Evolutionary conservation across 2,888 invertebrate genomes (phyloP).

Genomic region (Globia sparganii): DNA sequence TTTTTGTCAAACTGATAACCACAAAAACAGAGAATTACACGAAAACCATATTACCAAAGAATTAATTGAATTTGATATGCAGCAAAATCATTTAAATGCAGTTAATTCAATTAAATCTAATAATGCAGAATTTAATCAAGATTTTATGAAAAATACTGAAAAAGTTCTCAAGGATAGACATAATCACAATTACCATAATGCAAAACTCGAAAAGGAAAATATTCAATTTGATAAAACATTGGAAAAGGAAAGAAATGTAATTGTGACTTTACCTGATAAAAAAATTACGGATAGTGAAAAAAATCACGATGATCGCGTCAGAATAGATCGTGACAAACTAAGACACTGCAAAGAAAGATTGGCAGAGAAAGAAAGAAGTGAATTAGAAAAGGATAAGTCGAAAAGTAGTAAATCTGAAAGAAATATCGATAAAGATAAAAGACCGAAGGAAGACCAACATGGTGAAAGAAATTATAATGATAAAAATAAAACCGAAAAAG

Average conservation of each 20-base stretch:
- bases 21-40: conserved; percentile 69
- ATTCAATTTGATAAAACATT: conserved; percentile 83
- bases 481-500: conserved; percentile 76
- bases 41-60: conserved; percentile 78
- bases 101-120: conserved; percentile 73
- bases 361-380: conserved; percentile 83
- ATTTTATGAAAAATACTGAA: conserved; percentile 73
- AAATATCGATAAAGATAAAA: conserved; percentile 80
- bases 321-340: conserved; percentile 84
- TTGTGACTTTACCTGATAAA: conserved; percentile 62
- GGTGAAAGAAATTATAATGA: conserved; percentile 73
- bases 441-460: conserved; percentile 72
- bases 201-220: conserved; percentile 85
- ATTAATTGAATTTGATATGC: conserved; percentile 74
- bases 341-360: conserved; percentile 79
- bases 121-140: conserved; percentile 68
- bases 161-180: conserved; percentile 78
- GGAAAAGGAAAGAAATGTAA: conserved; percentile 80
- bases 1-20: conserved; percentile 46
- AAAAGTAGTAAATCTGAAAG: conserved; percentile 78
- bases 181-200: conserved; percentile 74
- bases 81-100: conserved; percentile 75
- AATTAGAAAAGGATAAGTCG: conserved; percentile 74
- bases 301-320: conserved; percentile 81
- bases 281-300: conserved; percentile 80